phyloP scores from a whole-genome alignment of 2,797 vertebrate genomes.

The Cercopithecus petaurista region DNA sequence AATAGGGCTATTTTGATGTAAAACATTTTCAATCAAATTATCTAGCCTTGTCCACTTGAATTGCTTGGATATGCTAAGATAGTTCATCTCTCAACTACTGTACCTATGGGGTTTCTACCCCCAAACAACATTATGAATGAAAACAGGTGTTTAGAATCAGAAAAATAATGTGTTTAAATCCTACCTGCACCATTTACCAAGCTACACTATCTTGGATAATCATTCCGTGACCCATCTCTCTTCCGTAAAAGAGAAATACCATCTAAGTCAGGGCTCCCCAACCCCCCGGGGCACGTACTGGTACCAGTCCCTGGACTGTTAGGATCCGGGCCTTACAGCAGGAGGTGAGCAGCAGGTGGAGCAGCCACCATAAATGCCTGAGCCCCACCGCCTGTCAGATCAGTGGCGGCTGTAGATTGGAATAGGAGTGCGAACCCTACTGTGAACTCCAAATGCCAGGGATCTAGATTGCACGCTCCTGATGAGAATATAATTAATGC shows the following conservation, averaged over 20 bases:
- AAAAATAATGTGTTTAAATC: background rate
- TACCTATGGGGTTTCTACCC: background rate
- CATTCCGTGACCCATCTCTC: background rate
- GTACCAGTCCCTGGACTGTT: background rate
- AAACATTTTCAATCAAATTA: background rate
- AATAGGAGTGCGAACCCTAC: background rate
- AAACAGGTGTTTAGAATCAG: background rate
- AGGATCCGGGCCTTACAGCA: background rate
- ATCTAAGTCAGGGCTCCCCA: background rate
- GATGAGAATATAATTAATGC: background rate
- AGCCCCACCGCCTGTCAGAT: background rate
- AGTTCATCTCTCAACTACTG: background rate
- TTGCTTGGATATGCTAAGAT: background rate
- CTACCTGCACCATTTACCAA: background rate
- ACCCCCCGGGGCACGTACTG: background rate
- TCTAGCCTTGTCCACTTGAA: background rate
- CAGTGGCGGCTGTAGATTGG: background rate
- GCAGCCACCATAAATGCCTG: background rate
- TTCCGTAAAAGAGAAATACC: background rate
- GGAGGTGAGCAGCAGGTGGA: background rate
- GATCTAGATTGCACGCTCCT: background rate
- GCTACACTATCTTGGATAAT: background rate
- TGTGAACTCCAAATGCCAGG: background rate
- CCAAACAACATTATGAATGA: background rate
- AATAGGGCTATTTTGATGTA: background rate